Base-by-base conservation (phyloP, 2,888 invertebrate genomes). In the Macrostomum cliftonense region DNA sequence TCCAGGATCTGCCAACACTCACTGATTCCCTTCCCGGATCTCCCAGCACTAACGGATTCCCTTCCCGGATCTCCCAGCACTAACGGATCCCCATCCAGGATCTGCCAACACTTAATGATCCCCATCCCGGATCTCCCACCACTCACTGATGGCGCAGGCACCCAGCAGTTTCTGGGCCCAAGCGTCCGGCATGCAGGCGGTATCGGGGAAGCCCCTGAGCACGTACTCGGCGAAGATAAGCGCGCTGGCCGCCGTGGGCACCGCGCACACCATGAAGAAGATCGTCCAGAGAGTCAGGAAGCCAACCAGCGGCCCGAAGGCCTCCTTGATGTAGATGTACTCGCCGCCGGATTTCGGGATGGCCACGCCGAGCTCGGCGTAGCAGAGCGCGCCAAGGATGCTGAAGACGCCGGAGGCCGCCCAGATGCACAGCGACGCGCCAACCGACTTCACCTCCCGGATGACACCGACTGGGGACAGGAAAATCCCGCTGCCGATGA, bases 401-500 rank as follows among this genome's bases (percentile, higher is more conserved):
- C 58, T 85, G 52, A 64, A 75, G 39, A 84, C 63, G 16, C 91
- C 91, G 1, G 85, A 86, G 43, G 83, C 73, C 28, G 82, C 75
- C 91, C 91, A 91, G 50, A 91, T 80, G 46, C 87, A 77, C 45
- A 89, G 75, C 1, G 87, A 82, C 69, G 84, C 59, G 9, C 65
- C 63, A 12, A 75, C 53, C 80, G 68, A 52, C 84, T 88, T 45
- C 5, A 45, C 45, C 86, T 85, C 54, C 52, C 73, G 70, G 17
- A 91, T 75, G n/a, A 88, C 88, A 57, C 89, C 82, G 64, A 81
- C 83, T 0, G 91, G 91, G 21, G 88, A 83, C 42, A 91, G 84
- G 69, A 93, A 91, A 60, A 91, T 91, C 12, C 91, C 91, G 1
- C 89, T 81, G 1, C 93, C 93, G 47, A 89, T 80, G 57, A 89